phyloP scores from a whole-genome alignment of 2,888 invertebrate species.

The Anodontia alba region DNA sequence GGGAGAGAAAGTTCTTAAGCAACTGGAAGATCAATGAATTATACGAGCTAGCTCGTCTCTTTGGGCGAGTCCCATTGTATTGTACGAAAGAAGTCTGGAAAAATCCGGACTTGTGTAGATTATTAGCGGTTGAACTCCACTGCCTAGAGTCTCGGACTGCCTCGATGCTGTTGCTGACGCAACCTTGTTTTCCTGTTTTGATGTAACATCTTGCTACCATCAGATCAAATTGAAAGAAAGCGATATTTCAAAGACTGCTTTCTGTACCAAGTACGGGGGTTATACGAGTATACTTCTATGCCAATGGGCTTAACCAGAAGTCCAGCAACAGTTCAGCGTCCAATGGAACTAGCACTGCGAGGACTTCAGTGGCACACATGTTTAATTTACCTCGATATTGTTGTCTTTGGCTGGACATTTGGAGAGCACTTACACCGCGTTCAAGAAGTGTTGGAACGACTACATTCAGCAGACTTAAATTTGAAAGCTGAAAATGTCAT shows the following conservation, averaged over 20 bases:
- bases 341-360: constrained; percentile 25
- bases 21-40: background rate
- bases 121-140: background rate
- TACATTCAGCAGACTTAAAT: constrained; percentile 21
- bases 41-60: background rate
- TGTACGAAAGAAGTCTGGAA: background rate
- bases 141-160: background rate
- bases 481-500: constrained; percentile 34
- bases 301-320: constrained; percentile 31
- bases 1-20: background rate
- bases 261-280: constrained; percentile 48
- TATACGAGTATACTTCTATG: constrained; percentile 21
- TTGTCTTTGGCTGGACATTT: constrained; percentile 28
- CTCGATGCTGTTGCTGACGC: background rate
- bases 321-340: constrained; percentile 30
- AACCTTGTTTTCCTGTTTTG: background rate
- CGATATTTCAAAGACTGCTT: constrained; percentile 11
- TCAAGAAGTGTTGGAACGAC: constrained; percentile 25
- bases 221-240: background rate
- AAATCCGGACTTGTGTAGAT: background rate
- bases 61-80: background rate
- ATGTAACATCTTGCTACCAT: background rate
- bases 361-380: constrained; percentile 46
- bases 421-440: constrained; percentile 38
- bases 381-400: constrained; percentile 37